Evolutionary conservation across 2,888 invertebrate species (phyloP), one percentile per base, ranked within the genome.

Genomic region (Pseudococcus longispinus): DNA sequence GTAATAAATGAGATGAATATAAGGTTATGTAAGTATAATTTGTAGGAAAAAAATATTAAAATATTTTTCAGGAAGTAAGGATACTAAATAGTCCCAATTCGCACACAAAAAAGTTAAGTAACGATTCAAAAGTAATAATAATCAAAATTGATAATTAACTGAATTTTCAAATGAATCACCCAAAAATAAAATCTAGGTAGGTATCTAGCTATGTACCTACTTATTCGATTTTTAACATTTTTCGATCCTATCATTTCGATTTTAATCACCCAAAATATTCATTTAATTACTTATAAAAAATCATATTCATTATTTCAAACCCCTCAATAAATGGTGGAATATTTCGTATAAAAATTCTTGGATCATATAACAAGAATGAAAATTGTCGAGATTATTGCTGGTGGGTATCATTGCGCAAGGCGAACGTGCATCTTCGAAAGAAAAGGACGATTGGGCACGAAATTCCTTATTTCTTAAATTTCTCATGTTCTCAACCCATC

Each of bases 401-500:
- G 29, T 26, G 29, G 29, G 42, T 80, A 80, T 26, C 29, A 80
- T 42, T 42, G 77, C 77, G 77, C 77, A 80, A 42, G 77, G 77
- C 77, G 42, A 80, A 80, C 42, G 42, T 80, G 42, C 77, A 80
- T 80, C 77, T 80, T 42, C 13, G 77, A 80, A 80, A 80, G 42
- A 42, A 80, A 80, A 80, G 77, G 77, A 42, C 77, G 77, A 80
- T 80, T 13, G 37, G 13, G 77, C n/a, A 80, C 42, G 42, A 80
- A 29, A 80, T 80, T 80, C 77, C 77, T 80, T 80, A 80, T 80
- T 80, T 80, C 77, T 80, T 80, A 80, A 80, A 80, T 80, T 80
- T 80, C 77, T 80, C 77, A 80, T 42, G 42, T 80, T 80, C 77
- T 80, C 77, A 42, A 80, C 37, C 77, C 42, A 80, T 80, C 77